These are phyloP conservation scores for Megalops atlanticus DNA, from an alignment of 2,113 vertebrate species.

Conservation along the genomic window DNA sequence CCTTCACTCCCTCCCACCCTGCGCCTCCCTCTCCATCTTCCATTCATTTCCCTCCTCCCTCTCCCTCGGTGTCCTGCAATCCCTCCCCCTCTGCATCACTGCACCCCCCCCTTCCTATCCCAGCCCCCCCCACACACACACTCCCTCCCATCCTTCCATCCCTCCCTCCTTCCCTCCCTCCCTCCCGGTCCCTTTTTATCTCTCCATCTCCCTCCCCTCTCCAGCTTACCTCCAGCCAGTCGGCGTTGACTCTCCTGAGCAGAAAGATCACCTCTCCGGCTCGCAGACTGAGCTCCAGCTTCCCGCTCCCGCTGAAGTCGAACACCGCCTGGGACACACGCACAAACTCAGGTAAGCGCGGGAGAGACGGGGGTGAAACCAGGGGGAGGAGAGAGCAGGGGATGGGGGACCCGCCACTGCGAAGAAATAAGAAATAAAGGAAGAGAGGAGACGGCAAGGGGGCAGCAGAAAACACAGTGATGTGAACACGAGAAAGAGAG, in stretches of 20 bases:
- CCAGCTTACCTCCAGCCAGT: slow-evolving; percentile 92
- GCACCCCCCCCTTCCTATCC: slow-evolving; percentile 36
- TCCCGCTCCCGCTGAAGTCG: slow-evolving; percentile 83
- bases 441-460: background rate
- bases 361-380: background rate
- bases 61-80: slow-evolving; percentile 4
- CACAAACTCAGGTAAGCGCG: slow-evolving; percentile 30
- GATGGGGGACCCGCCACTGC: too few species aligned
- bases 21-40: background rate
- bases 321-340: slow-evolving; percentile 80
- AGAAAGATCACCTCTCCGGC: slow-evolving; percentile 92
- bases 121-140: slow-evolving; percentile 46
- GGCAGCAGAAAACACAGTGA: background rate
- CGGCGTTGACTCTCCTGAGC: slow-evolving; percentile 86
- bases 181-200: slow-evolving; percentile 44
- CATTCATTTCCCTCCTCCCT: slow-evolving; percentile 3
- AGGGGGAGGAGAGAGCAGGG: slow-evolving; percentile 13
- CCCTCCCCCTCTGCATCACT: background rate
- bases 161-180: slow-evolving; percentile 44
- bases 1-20: too few species aligned
- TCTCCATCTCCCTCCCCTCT: slow-evolving; percentile 46
- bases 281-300: slow-evolving; percentile 87
- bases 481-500: background rate
- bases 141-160: slow-evolving; percentile 48
- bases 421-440: too few species aligned